A percentile compares a stretch with the other conserved stretches of the same genome.
These are phyloP conservation scores for Tragulus kanchil DNA, from an alignment of 2,113 vertebrate species.

Conservation along the genomic window DNA sequence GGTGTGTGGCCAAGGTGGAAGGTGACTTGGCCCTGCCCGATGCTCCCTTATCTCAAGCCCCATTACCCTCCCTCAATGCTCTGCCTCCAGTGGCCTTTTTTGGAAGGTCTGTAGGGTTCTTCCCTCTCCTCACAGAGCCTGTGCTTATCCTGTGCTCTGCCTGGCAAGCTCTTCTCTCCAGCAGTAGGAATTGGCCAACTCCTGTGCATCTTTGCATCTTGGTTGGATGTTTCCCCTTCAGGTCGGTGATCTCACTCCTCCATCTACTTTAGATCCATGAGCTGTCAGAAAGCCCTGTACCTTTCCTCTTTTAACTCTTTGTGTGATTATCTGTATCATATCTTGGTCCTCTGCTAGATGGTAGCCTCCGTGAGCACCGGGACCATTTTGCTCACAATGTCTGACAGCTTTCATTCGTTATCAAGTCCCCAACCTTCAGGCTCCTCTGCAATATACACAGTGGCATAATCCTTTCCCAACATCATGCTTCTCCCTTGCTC, in stretches of 20 bases:
- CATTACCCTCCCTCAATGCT: fast-evolving
- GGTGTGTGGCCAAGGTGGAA: not conserved
- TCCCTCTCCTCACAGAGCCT: not conserved
- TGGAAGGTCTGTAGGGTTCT: not conserved
- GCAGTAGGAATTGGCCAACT: not conserved
- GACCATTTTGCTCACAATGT: not conserved
- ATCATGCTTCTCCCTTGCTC: not conserved
- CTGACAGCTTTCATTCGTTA: not conserved
- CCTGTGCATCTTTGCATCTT: not conserved
- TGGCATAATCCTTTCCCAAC: not conserved
- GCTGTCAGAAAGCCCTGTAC: not conserved
- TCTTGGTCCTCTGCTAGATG: not conserved
- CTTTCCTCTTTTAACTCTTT: not conserved
- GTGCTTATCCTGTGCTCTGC: not conserved
- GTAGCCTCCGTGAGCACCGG: not conserved
- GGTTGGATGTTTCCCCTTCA: not conserved
- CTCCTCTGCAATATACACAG: not conserved
- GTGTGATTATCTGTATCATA: not conserved
- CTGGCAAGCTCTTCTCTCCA: not conserved
- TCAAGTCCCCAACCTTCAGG: not conserved
- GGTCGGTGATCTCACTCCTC: not conserved
- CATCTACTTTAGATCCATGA: not conserved
- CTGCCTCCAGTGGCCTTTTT: not conserved
- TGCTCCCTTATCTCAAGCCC: not conserved
- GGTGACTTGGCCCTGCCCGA: not conserved